These are phyloP conservation scores for Oncorhynchus clarkii DNA, from an alignment of 2,113 vertebrate species.

Conservation along the genomic window DNA sequence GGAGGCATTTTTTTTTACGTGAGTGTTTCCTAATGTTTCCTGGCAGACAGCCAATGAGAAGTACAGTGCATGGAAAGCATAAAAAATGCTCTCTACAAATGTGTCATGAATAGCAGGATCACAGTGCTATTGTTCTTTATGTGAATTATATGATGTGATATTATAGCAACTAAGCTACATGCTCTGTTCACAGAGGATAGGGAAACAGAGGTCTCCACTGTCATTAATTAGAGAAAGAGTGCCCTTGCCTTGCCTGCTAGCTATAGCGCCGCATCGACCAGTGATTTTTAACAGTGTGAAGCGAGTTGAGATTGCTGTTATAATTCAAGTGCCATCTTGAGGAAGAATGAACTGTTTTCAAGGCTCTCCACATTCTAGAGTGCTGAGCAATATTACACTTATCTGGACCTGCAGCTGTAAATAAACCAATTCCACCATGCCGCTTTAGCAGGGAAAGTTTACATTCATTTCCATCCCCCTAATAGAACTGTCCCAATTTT, in stretches of 20 bases:
- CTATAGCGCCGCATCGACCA: conserved; percentile 41
- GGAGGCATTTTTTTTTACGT: conserved; percentile 42
- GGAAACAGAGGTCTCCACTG: conserved; percentile 49
- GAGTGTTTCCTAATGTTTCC: conserved; percentile 59
- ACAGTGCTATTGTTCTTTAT: conserved; percentile 34
- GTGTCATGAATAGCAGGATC: conserved; percentile 27
- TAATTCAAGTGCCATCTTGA: conserved; percentile 54
- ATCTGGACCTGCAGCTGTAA: conserved; percentile 1
- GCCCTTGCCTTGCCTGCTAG: conserved; percentile 61
- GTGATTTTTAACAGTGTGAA: conserved; percentile 38
- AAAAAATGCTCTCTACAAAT: conserved; percentile 32
- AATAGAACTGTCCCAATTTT: conserved; percentile 68
- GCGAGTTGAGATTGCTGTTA: conserved; percentile 46
- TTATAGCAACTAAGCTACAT: conserved; percentile 25
- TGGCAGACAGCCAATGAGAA: conserved; percentile 56
- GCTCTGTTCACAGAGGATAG: conserved; percentile 27
- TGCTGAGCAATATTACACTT: conserved; percentile 20
- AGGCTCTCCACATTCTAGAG: conserved; percentile 4
- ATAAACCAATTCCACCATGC: conserved; percentile 38
- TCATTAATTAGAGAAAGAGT: conserved; percentile 61
- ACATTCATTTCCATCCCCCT: conserved; percentile 66
- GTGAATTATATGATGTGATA: conserved; percentile 24
- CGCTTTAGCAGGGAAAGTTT: conserved; percentile 65
- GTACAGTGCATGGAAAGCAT: too few species aligned
- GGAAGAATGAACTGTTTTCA: conserved; percentile 16